Base-by-base conservation (phyloP, 2,113 vertebrate genomes). In the Hypocryptadius cinnamomeus region DNA sequence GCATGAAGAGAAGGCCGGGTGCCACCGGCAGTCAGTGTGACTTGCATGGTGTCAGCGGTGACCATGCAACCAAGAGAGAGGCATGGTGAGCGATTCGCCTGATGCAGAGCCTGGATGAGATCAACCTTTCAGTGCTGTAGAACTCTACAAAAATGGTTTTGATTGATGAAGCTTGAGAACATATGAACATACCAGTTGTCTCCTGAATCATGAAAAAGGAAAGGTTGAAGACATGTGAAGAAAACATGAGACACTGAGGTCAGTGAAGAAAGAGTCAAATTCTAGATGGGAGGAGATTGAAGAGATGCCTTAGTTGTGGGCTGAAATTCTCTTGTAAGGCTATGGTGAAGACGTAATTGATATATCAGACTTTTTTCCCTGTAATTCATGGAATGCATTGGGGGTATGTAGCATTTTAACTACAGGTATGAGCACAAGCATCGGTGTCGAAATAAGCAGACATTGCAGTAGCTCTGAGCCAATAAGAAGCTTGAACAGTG, bases 11-110 rank as follows among this genome's bases (percentile, higher is more conserved):
- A 60, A 60, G 57, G 57, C 24, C 27, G 35, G 15, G 24, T 18
- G 35, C 35, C 1, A 2, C 35, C 3, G 2, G 8, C 24, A 37
- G n/a, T 8, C 57, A 37, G 35, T 8, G 3, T 0, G 2, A 37
- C 57, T 37, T 18, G 15, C 57, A 18, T 5, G 5, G 35, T 9
- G 15, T 18, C 8, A 5, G 57, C 4, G 8, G 15, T 4, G 5
- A 25, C 35, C 22, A 35, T 7, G 2, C 18, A 27, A 27, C 10
- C 11, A 37, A 18, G 8, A 27, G 35, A 60, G 35, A 37, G 24
- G 35, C 24, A 6, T 1, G 3, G 57, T 6, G 10, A 59, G n/a
- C 23, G 5, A 37, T 37, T 27, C 37, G 16, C 11, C 57, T 18
- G 35, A 27, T 37, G 24, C 15, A 60, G 57, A 60, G 35, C 23